phyloP scores from a whole-genome alignment of 2,113 vertebrate genomes.

The chimpanzee (Pan troglodytes) region NHGRI_mPanTro3-v2.1_pri NC_086015.1:166700501-166701000 shows the following conservation, averaged over 20 bases:
- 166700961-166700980: not conserved
- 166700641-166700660: not conserved
- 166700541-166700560: not conserved
- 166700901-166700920: not conserved
- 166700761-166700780: not conserved
- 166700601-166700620: not conserved
- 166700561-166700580: not conserved
- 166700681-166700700: not conserved
- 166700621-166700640: not conserved
- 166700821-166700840: not conserved
- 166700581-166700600: not conserved
- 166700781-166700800: not conserved
- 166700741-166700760: not conserved
- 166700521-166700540: not conserved
- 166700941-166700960: not conserved
- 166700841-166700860: not conserved
- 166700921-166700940: not conserved
- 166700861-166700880: no score
- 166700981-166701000: not conserved
- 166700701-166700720: not conserved
- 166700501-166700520: not conserved
- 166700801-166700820: not conserved
- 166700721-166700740: no score
- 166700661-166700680: not conserved
- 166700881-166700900: not conserved